These are phyloP conservation scores for Heliopora coerulea DNA, from an alignment of 92 coral and sea anemone genomes.

Conservation along the genomic window DNA sequence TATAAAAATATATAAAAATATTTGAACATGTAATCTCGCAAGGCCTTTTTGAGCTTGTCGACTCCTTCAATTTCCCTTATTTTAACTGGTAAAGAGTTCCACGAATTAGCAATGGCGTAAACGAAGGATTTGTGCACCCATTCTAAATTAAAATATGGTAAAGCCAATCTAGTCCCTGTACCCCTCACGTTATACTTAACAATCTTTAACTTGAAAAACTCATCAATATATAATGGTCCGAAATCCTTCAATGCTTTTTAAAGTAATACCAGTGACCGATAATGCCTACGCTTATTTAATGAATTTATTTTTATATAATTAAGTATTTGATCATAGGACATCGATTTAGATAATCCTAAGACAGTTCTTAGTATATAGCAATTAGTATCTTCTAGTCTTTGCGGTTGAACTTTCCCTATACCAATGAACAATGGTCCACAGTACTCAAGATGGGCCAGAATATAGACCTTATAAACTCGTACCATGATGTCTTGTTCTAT, in stretches of 20 bases:
- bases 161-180: conserved; percentile 7
- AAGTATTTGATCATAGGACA: background rate
- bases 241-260: conserved; percentile 26
- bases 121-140: conserved; percentile 19
- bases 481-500: background rate
- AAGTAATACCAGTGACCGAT: background rate
- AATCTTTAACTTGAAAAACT: conserved; percentile 13
- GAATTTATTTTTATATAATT: background rate
- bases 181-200: conserved; percentile 4
- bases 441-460: conserved; percentile 46
- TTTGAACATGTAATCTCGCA: too few species aligned
- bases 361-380: background rate
- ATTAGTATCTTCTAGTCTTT: too few species aligned
- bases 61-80: too few species aligned
- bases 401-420: background rate
- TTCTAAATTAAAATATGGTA: background rate
- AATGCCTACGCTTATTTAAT: background rate
- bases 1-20: too few species aligned
- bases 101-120: background rate
- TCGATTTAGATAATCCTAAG: background rate
- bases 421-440: conserved; percentile 41
- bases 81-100: conserved; percentile 15
- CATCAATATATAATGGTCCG: conserved; percentile 22
- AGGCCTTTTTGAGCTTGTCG: too few species aligned
- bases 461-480: conserved; percentile 28